phyloP scores from a whole-genome alignment of 2,113 vertebrate genomes.

The Merops nubicus region DNA sequence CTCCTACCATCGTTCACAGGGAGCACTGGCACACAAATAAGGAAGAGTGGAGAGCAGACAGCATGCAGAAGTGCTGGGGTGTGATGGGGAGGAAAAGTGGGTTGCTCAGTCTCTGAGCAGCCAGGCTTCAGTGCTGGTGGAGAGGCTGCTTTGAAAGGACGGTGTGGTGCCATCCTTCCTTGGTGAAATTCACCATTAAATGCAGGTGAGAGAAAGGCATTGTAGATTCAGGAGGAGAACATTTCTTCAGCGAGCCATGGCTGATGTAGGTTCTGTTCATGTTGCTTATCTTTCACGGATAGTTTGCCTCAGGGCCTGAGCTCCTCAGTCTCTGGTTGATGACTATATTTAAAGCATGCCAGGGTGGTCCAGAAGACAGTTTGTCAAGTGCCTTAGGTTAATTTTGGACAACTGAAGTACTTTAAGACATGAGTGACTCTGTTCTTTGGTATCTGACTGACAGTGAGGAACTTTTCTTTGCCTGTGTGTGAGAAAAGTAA shows the following conservation, averaged over 20 bases:
- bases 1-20: background rate
- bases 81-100: background rate
- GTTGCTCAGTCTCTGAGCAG: background rate
- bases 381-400: background rate
- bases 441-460: background rate
- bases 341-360: background rate
- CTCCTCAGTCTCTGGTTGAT: background rate
- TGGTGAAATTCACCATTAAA: background rate
- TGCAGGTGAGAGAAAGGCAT: background rate
- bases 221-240: rapidly evolving
- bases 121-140: background rate
- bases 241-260: background rate
- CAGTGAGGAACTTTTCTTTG: background rate
- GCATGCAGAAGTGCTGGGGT: rapidly evolving
- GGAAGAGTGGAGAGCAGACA: background rate
- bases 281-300: background rate
- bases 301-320: background rate
- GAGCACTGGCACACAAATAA: background rate
- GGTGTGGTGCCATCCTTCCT: background rate
- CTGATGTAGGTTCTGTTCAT: background rate
- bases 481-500: background rate
- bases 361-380: background rate
- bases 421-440: background rate
- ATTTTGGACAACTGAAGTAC: background rate
- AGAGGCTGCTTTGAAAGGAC: background rate